Base-by-base conservation (phyloP, 1,140 invertebrate species). In the Plodia interpunctella region DNA sequence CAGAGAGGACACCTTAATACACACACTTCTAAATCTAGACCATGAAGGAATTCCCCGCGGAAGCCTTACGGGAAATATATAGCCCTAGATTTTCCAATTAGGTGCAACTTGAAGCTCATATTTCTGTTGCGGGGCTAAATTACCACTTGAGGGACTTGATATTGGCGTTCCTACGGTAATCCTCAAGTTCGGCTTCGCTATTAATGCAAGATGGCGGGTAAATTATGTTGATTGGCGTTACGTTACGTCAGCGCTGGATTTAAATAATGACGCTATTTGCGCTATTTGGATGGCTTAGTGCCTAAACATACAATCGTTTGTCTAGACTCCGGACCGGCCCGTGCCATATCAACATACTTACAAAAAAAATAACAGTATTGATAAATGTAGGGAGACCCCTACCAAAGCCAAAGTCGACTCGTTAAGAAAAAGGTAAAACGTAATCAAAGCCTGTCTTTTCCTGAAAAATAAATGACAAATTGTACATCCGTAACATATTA, bases 41-140 rank as follows among this genome's bases (percentile, higher is more conserved):
- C 62, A 62, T 35, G 44, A 60, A 58, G 28, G 28, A 28, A 60
- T 61, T 70, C 74, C 65, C 74, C 21, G 20, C 58, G 66, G 72
- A 57, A 49, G 58, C 57, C 55, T 65, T 52, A 57, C 49, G 32
- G 62, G 61, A 67, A 70, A 81, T 75, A 76, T 85, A 81, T 76
- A 67, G 68, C 74, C 68, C 68, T 70, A 74, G 76, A 80, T 80
- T 83, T 80, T 77, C 78, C 80, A 80, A 84, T 86, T 84, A 87
- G 76, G 67, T 74, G 59, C 62, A 76, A 78, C 65, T 74, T 72
- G 64, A 68, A 51, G 63, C 67, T 83, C 83, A 83, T 82, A 83
- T 83, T 83, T 70, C 74, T 69, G 62, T 62, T 63, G 54, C 62
- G 54, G 52, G 71, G 74, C 68, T 78, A 78, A 80, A 80, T 78